A percentile compares a stretch with the other conserved stretches of the same genome.
Evolutionary conservation across 2,797 vertebrate genomes (phyloP).

Genomic region (Macroramphosus scolopax): DNA sequence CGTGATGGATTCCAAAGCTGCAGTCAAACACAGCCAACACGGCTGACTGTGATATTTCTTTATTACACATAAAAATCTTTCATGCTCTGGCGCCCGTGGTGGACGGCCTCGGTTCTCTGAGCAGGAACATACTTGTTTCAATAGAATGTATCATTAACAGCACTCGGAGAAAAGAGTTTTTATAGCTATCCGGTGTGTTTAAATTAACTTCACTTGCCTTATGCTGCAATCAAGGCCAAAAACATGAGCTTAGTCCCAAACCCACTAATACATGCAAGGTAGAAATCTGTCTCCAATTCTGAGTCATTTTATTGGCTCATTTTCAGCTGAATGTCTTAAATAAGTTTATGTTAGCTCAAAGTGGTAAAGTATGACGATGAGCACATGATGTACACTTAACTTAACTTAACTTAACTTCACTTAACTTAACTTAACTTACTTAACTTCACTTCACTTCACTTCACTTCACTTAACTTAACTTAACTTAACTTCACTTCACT

Average conservation of each 20-base stretch:
- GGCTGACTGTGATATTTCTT: conserved; percentile 1
- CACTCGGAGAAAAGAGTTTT: no score
- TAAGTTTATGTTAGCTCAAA: neutral
- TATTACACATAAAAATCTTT: neutral
- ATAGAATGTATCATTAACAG: no score
- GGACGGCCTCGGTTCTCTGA: no score
- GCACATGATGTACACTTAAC: neutral
- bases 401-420: no score
- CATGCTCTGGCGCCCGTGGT: neutral
- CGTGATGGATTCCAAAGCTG: conserved; percentile 96
- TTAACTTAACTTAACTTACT: no score
- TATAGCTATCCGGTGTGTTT: no score
- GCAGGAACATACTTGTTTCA: no score
- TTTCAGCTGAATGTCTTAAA: neutral
- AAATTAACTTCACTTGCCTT: no score
- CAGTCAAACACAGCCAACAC: conserved; percentile 18
- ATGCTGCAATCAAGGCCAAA: neutral
- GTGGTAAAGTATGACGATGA: neutral
- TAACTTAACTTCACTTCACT: no score
- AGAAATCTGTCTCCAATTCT: neutral
- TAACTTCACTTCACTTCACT: no score
- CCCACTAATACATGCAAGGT: no score
- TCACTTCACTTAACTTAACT: no score
- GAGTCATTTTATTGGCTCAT: neutral
- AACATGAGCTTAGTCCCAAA: neutral